A percentile compares a stretch with the other conserved stretches of the same genome.
Conservation (phyloP, 2,888 invertebrate genomes). For the Mythimna loreyi region DNA sequence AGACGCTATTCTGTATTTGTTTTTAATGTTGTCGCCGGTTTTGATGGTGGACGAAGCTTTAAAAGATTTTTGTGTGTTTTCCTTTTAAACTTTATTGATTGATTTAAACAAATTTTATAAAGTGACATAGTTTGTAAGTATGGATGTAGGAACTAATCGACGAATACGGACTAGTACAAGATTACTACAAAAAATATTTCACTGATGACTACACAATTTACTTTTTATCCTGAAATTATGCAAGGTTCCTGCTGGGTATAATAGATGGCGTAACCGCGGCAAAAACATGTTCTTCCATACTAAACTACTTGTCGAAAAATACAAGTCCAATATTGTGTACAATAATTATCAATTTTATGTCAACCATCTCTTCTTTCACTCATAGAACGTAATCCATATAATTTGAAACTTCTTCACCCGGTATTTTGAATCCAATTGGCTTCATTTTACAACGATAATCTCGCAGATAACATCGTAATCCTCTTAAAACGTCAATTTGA, state of each 20-base stretch:
- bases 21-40: conserved; percentile 25
- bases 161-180: not conserved
- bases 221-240: not conserved
- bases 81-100: not conserved
- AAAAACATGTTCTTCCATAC: no score
- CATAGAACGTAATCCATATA: not conserved
- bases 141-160: not conserved
- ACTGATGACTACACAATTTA: not conserved
- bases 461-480: conserved; percentile 31
- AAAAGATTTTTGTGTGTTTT: not conserved
- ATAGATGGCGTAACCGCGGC: no score
- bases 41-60: not conserved
- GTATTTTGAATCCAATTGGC: conserved; percentile 21
- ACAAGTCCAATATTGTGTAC: no score
- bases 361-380: not conserved
- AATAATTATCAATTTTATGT: conserved; percentile 14
- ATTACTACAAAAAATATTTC: not conserved
- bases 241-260: not conserved
- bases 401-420: conserved; percentile 10
- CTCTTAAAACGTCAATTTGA: conserved; percentile 27
- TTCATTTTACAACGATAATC: conserved; percentile 44
- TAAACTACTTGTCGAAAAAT: no score
- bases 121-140: not conserved
- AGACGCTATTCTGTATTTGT: conserved; percentile 50
- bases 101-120: not conserved